Evolutionary conservation across 2,797 vertebrate species (phyloP).

Genomic region (Mormyrops attenuatus): DNA sequence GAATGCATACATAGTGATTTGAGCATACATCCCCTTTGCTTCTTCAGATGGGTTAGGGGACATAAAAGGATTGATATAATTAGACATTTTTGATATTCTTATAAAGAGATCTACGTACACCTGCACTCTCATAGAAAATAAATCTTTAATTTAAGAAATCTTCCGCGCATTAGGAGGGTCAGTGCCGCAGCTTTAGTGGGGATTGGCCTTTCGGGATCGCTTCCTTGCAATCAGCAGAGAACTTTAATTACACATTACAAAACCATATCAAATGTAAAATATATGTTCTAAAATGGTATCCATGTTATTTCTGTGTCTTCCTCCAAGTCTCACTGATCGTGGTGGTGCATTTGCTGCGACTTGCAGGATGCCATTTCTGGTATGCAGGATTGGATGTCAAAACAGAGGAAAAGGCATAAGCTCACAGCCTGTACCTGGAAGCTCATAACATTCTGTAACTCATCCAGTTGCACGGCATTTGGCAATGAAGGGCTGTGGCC

Average conservation of each 20-base stretch:
- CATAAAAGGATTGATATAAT: neutral
- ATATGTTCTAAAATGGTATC: neutral
- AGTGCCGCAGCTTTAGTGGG: neutral
- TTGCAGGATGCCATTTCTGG: neutral
- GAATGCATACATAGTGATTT: neutral
- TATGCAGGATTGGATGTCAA: neutral
- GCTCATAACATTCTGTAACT: neutral
- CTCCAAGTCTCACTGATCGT: neutral
- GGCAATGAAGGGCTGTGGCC: neutral
- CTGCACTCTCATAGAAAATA: neutral
- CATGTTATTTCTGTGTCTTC: neutral
- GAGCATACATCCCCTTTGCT: neutral
- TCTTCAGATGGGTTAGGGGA: neutral
- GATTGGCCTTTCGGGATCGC: neutral
- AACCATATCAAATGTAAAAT: neutral
- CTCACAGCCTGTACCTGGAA: neutral
- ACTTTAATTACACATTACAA: neutral
- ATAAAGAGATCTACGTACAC: neutral
- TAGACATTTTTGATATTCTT: neutral
- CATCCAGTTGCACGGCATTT: neutral
- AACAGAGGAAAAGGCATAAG: neutral
- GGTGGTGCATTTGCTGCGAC: neutral
- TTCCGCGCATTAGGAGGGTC: neutral
- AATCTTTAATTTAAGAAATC: neutral
- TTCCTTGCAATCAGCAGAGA: neutral